These are phyloP conservation scores for Villa cingulata DNA, from an alignment of 2,888 invertebrate genomes.

Conservation along the genomic window DNA sequence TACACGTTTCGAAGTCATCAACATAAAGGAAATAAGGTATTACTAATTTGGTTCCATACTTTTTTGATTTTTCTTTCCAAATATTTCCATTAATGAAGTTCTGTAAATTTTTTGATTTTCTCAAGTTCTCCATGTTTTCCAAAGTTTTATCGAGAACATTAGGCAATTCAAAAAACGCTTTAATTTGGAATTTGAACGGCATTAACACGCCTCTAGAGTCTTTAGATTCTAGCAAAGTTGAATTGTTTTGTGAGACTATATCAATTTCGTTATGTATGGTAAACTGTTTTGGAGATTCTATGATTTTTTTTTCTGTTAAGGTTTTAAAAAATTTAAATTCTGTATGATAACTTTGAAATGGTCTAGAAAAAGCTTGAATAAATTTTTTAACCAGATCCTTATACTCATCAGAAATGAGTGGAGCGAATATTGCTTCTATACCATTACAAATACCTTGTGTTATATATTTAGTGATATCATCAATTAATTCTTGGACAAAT, in stretches of 20 bases:
- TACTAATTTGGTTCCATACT: not conserved
- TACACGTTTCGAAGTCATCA: not conserved
- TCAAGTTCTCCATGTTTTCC: not conserved
- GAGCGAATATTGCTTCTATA: not conserved
- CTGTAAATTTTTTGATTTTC: not conserved
- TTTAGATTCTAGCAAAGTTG: not conserved
- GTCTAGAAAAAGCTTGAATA: not conserved
- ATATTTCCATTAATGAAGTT: slow-evolving; percentile 7
- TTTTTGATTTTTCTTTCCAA: not conserved
- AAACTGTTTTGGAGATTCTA: not conserved
- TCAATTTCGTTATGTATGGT: not conserved
- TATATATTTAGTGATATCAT: not conserved
- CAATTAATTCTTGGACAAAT: not conserved
- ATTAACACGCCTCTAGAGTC: not conserved
- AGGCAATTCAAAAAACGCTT: slow-evolving; percentile 8
- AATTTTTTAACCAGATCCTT: not conserved
- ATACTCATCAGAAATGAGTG: not conserved
- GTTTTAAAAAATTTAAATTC: not conserved
- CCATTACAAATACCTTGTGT: not conserved
- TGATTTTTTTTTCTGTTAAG: not conserved
- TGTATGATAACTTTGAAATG: not conserved
- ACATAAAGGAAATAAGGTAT: not conserved
- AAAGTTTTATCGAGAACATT: not conserved
- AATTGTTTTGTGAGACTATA: not conserved
- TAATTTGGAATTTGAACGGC: slow-evolving; percentile 4